Percentiles rank a stretch among this genome's conserved stretches.
Conservation (phyloP, 1,140 invertebrate genomes). For the Anoplolepis gracilipes region DNA sequence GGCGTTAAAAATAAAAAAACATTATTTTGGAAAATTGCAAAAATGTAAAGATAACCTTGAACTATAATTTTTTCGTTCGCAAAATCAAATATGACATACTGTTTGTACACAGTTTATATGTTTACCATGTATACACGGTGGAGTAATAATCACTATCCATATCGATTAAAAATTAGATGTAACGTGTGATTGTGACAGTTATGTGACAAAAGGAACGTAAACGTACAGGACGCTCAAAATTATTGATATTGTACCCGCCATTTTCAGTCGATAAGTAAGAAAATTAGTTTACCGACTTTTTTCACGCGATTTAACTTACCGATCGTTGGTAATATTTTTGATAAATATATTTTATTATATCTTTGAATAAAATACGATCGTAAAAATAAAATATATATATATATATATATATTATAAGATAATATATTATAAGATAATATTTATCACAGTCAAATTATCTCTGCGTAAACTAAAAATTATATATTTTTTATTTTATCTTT, state of each 20-base stretch:
- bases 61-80: not conserved
- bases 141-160: constrained; percentile 79
- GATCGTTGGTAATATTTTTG: not conserved
- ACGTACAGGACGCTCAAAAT: not conserved
- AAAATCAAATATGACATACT: not conserved
- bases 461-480: too few species aligned
- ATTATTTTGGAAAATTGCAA: not conserved
- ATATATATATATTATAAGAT: too few species aligned
- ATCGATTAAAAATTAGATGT: not conserved
- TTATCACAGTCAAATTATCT: too few species aligned
- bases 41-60: not conserved
- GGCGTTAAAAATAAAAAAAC: not conserved
- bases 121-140: constrained; percentile 80
- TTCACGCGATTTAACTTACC: not conserved
- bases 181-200: not conserved
- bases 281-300: not conserved
- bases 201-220: not conserved
- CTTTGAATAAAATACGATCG: too few species aligned
- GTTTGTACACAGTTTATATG: not conserved
- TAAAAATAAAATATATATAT: too few species aligned
- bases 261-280: not conserved
- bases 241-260: constrained; percentile 8
- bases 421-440: too few species aligned
- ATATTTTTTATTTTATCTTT: too few species aligned
- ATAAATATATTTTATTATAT: too few species aligned